Evolutionary conservation across 2,888 invertebrate species (phyloP).

Genomic region (Notodromas monacha): DNA sequence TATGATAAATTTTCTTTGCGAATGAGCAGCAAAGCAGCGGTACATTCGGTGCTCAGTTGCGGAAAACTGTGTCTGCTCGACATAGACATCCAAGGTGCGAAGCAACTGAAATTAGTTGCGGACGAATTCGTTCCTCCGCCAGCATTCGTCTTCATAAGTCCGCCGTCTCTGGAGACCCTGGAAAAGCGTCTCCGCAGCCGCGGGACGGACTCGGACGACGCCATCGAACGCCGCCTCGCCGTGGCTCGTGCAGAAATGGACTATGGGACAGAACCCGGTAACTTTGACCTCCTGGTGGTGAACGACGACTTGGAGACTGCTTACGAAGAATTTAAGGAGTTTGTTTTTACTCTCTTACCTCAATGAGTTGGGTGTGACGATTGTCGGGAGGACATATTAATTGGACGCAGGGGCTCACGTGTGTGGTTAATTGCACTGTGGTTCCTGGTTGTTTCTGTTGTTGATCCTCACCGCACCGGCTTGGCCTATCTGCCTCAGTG

Average conservation of each 20-base stretch:
- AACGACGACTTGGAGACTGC: slow-evolving; percentile 1
- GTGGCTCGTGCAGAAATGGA: slow-evolving; percentile 46
- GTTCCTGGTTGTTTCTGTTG: too few relatives aligned
- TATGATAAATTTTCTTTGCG: slow-evolving; percentile 19
- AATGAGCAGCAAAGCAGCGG: slow-evolving; percentile 27
- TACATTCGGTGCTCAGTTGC: slow-evolving; percentile 36
- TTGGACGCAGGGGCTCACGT: too few relatives aligned
- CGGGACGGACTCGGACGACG: slow-evolving; percentile 67
- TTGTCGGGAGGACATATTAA: too few relatives aligned
- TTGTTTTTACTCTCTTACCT: too few relatives aligned
- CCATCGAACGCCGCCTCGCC: slow-evolving; percentile 36
- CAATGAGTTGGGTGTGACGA: too few relatives aligned
- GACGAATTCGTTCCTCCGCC: slow-evolving; percentile 47
- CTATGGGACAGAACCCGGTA: slow-evolving; percentile 26
- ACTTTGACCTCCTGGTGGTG: slow-evolving; percentile 1
- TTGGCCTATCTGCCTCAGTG: too few relatives aligned
- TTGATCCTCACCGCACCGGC: too few relatives aligned
- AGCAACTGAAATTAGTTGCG: slow-evolving; percentile 53
- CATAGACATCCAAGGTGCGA: slow-evolving; percentile 78
- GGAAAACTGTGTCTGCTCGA: slow-evolving; percentile 76
- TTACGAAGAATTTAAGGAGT: background rate
- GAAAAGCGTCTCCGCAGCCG: slow-evolving; percentile 36
- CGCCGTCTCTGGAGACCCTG: slow-evolving; percentile 48
- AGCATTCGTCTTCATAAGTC: slow-evolving; percentile 55
- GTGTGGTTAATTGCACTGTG: too few relatives aligned